Evolutionary conservation across 2,113 vertebrate species (phyloP).

Genomic region (Talpa occidentalis): DNA sequence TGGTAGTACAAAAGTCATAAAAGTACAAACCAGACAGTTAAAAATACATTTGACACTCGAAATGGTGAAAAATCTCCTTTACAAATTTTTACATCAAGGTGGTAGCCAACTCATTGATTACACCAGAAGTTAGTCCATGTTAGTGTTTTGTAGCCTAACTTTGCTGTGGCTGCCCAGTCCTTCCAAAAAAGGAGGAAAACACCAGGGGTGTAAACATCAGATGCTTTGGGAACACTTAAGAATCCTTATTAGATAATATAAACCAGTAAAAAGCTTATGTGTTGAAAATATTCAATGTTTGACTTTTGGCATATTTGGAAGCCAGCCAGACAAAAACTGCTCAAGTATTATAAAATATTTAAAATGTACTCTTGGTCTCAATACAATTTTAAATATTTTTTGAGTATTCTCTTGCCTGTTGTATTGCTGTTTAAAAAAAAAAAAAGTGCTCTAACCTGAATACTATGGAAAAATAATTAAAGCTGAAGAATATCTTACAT

Average conservation of each 20-base stretch:
- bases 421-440: conserved; percentile 64
- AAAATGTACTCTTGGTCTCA: conserved; percentile 81
- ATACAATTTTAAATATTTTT: conserved; percentile 68
- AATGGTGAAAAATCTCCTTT: conserved; percentile 75
- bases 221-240: conserved; percentile 46
- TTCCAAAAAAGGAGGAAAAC: conserved; percentile 36
- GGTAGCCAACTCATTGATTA: conserved; percentile 14
- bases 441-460: conserved; percentile 61
- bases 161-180: not conserved
- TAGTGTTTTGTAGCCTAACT: conserved; percentile 78
- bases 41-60: conserved; percentile 84
- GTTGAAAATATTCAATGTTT: conserved; percentile 53
- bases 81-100: conserved; percentile 65
- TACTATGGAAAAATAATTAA: conserved; percentile 60
- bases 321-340: conserved; percentile 73
- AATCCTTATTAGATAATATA: conserved; percentile 37
- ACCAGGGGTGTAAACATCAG: conserved; percentile 53
- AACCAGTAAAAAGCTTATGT: conserved; percentile 71
- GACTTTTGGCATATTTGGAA: conserved; percentile 71
- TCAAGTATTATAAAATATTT: conserved; percentile 78
- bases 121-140: not conserved
- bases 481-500: conserved; percentile 60
- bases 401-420: conserved; percentile 57
- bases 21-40: conserved; percentile 86
- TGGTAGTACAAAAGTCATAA: conserved; percentile 87